Base-by-base conservation (phyloP, 2,797 vertebrate genomes). In the Sciurus carolinensis region DNA sequence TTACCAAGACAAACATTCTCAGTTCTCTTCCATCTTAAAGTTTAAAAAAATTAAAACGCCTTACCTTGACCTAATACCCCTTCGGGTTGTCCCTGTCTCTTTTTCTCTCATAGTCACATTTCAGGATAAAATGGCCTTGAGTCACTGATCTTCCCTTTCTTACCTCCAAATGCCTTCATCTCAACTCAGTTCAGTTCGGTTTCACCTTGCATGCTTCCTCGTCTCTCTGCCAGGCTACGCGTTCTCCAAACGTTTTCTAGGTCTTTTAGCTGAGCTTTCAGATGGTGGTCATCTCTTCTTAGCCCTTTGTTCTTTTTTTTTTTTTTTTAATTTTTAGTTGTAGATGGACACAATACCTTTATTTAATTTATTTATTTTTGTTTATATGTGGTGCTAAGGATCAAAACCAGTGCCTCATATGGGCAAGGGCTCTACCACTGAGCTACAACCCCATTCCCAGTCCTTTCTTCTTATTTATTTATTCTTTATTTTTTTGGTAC, bases 1-100 rank as follows among this genome's bases (percentile, higher is more conserved):
- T 73, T 87, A 67, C 24, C 50, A 94, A 85, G 79, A 47, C 81
- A 92, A 76, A 64, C 39, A 57, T 54, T 64, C 39, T 28, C 73
- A 42, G 10, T 66, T 36, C 22, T 69, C 50, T 84, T 59, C 36
- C 28, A 33, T 20, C 30, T 90, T 79, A 64, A 13, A 57, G 9
- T 62, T n/a, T 8, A 18, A 87, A 64, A 79, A 87, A 28, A 57
- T 87, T 39, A 44, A 62, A 59, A 22, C 2, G 59, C 1, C 42
- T 44, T 67, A 54, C 30, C 36, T 47, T 54, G 71, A 67, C 11
- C 7, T 52, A 54, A 10, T 47, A 33, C 33, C 20, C 24, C 15
- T 17, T 14, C 52, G 7, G n/a, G 5, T 10, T 81, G 7, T 28
- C 11, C 59, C 18, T 24, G 4, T 39, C 17, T 42, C 67, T 87